Conservation (phyloP, 2,888 invertebrate genomes). For the Agriopis aurantiaria region DNA sequence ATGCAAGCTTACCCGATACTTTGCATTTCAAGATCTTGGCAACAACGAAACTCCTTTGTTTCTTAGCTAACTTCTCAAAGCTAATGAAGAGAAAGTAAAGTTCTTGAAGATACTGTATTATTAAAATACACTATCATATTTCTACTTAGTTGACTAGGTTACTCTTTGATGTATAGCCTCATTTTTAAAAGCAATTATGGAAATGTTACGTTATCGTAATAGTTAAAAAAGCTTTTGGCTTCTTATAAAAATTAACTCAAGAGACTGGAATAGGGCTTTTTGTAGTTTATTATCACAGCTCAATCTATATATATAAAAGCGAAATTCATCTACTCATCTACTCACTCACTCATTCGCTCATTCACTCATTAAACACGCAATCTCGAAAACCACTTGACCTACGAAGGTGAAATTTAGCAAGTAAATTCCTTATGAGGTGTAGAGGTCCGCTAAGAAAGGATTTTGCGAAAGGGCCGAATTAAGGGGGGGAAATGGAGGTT, state of each 20-base stretch:
- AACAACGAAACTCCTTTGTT: conserved; percentile 50
- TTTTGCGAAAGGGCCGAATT: no score
- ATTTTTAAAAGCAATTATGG: conserved; percentile 4
- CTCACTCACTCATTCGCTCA: no score
- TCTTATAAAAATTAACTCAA: conserved; percentile 21
- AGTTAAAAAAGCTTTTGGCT: background rate
- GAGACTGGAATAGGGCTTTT: conserved; percentile 54
- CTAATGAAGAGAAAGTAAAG: conserved; percentile 34
- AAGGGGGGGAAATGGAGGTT: no score
- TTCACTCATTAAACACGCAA: no score
- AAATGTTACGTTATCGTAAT: background rate
- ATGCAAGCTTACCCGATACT: conserved; percentile 30
- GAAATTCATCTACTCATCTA: no score
- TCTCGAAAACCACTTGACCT: no score
- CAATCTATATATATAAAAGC: no score
- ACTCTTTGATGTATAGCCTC: background rate
- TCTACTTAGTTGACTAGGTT: background rate
- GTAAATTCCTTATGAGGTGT: no score
- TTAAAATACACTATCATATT: conserved; percentile 27
- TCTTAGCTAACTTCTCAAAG: conserved; percentile 49
- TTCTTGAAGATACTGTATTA: conserved; percentile 33
- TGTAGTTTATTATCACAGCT: conserved; percentile 41
- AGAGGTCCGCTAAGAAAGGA: no score
- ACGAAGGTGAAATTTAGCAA: no score
- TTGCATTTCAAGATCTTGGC: conserved; percentile 36